A percentile compares a stretch with the other conserved stretches of the same genome.
Evolutionary conservation across 2,888 invertebrate genomes (phyloP).

Genomic region (Liodrosophila aerea): DNA sequence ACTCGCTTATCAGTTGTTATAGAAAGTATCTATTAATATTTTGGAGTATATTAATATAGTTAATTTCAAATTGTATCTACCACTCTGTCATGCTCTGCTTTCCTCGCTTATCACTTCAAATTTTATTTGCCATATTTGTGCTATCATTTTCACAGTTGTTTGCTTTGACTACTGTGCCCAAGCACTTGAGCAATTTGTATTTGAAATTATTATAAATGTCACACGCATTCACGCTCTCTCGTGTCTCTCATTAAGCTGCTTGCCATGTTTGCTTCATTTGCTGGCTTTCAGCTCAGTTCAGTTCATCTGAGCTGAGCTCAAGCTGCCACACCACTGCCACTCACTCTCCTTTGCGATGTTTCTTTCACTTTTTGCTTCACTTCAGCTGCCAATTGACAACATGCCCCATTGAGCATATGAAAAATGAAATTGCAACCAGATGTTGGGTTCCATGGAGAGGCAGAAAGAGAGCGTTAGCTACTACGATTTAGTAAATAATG

Average conservation of each 20-base stretch:
- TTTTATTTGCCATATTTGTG: not conserved
- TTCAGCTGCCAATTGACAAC: constrained; percentile 46
- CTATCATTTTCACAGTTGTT: not conserved
- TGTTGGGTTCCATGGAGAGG: not conserved
- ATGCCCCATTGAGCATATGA: constrained; percentile 57
- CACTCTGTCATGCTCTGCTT: too few species aligned
- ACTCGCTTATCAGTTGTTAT: too few species aligned
- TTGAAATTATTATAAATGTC: constrained; percentile 39
- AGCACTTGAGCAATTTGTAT: constrained; percentile 19
- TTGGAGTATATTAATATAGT: too few species aligned
- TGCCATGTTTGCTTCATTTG: constrained; percentile 36
- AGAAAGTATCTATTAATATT: too few species aligned
- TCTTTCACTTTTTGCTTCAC: constrained; percentile 3
- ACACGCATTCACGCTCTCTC: constrained; percentile 20
- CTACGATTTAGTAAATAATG: not conserved
- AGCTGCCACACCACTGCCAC: not conserved
- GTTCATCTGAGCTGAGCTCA: constrained; percentile 22
- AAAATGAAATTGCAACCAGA: constrained; percentile 40
- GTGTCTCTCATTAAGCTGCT: constrained; percentile 47
- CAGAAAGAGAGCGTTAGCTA: too few species aligned
- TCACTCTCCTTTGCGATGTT: not conserved
- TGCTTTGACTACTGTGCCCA: not conserved
- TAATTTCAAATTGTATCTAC: too few species aligned
- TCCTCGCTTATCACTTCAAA: too few species aligned
- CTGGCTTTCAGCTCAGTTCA: constrained; percentile 16